Percentiles rank a stretch among this genome's conserved stretches.
phyloP scores from a whole-genome alignment of 2,888 invertebrate genomes.

The Chaitophorus viminalis region DNA sequence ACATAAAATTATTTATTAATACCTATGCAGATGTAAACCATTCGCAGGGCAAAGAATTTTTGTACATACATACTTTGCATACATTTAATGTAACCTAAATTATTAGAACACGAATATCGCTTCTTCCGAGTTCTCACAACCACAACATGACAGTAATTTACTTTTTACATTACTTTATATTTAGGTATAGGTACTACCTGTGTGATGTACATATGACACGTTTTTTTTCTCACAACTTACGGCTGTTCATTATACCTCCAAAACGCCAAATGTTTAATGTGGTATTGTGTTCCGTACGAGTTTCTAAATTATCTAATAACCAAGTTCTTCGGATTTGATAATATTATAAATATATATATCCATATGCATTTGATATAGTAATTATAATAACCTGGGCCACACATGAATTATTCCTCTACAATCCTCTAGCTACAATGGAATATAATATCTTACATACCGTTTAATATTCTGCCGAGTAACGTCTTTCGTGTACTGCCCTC shows the following conservation, averaged over 20 bases:
- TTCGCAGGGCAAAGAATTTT: not conserved
- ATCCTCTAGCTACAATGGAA: not conserved
- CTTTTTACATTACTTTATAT: not conserved
- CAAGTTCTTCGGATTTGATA: not conserved
- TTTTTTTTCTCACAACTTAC: not conserved
- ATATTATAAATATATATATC: not conserved
- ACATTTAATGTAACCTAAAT: not conserved
- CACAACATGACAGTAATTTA: not conserved
- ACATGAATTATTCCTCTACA: not conserved
- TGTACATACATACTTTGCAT: not conserved
- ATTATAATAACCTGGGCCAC: not conserved
- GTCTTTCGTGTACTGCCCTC: not conserved
- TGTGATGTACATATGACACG: not conserved
- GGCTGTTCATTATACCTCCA: not conserved
- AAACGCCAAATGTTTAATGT: not conserved
- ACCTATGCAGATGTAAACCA: not conserved
- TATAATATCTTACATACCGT: not conserved
- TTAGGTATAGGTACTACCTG: not conserved
- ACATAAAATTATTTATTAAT: not conserved
- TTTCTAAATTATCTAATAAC: not conserved
- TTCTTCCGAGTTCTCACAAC: not conserved
- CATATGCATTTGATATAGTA: not conserved
- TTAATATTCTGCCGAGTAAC: conserved; percentile 16
- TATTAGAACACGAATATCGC: not conserved
- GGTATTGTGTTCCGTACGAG: not conserved